A percentile compares a stretch with the other conserved stretches of the same genome.
phyloP scores from a whole-genome alignment of 2,797 vertebrate genomes.

The Urosaurus nigricauda region DNA sequence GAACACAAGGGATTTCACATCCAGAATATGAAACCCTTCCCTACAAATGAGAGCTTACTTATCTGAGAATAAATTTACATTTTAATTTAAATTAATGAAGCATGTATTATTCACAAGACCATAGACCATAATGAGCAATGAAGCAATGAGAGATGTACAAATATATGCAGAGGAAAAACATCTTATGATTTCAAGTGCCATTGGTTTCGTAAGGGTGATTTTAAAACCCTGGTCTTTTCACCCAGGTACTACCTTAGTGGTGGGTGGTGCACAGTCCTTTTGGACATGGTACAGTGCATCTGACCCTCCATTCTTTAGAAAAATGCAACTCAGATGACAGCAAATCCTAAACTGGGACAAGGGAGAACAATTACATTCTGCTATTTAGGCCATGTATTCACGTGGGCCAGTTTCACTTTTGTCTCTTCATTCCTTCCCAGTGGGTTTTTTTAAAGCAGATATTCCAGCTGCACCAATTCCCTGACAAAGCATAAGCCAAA shows the following conservation, averaged over 20 bases:
- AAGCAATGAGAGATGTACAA: conserved; percentile 11
- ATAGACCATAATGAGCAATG: conserved; percentile 9
- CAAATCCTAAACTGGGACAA: background rate
- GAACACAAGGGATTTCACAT: conserved; percentile 38
- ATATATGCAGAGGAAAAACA: background rate
- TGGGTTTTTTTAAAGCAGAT: too few relatives aligned
- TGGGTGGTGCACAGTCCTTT: background rate
- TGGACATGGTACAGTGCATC: background rate
- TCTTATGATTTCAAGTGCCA: background rate
- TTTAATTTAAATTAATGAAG: conserved; percentile 73
- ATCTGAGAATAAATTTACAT: conserved; percentile 63
- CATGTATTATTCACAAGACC: conserved; percentile 44
- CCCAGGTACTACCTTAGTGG: background rate
- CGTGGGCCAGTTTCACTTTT: background rate
- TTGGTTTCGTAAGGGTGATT: background rate
- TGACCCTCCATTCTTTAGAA: rapidly evolving
- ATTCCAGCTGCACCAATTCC: too few relatives aligned
- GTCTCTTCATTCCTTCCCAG: background rate
- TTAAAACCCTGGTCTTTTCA: conserved; percentile 14
- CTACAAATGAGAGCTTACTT: conserved; percentile 56
- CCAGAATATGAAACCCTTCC: conserved; percentile 46
- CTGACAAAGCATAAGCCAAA: too few relatives aligned
- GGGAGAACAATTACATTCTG: background rate
- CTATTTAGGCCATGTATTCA: background rate
- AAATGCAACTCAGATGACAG: background rate